phyloP scores from a whole-genome alignment of 2,797 vertebrate species.

The Simalia tracyae region DNA sequence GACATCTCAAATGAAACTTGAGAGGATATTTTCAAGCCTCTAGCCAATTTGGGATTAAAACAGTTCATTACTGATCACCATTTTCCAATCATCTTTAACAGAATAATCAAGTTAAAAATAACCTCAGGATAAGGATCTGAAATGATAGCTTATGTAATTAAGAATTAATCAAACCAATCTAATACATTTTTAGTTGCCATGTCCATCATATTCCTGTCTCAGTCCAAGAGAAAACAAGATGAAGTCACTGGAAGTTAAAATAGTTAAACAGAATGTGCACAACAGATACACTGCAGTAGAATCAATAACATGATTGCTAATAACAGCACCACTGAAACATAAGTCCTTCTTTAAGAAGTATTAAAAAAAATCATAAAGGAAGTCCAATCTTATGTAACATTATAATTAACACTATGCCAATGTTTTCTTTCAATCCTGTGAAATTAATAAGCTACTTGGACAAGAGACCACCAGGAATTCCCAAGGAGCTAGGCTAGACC shows the following conservation, averaged over 20 bases:
- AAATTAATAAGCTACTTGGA: not conserved
- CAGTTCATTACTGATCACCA: not conserved
- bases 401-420: not conserved
- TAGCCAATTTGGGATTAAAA: slow-evolving; percentile 13
- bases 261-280: not conserved
- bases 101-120: slow-evolving; percentile 12
- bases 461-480: not conserved
- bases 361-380: not conserved
- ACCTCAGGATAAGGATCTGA: not conserved
- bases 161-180: not conserved
- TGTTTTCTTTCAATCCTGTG: not conserved
- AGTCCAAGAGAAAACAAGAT: not conserved
- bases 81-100: slow-evolving; percentile 30
- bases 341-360: not conserved
- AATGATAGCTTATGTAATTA: not conserved
- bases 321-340: not conserved
- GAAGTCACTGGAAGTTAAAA: not conserved
- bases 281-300: not conserved
- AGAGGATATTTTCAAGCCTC: slow-evolving; percentile 20
- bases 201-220: not conserved
- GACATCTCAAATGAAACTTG: slow-evolving; percentile 16
- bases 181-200: not conserved
- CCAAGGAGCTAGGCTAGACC: not conserved
- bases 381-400: not conserved
- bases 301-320: not conserved